phyloP scores from a whole-genome alignment of 2,797 vertebrate genomes.

The Chiroxiphia lanceolata region DNA sequence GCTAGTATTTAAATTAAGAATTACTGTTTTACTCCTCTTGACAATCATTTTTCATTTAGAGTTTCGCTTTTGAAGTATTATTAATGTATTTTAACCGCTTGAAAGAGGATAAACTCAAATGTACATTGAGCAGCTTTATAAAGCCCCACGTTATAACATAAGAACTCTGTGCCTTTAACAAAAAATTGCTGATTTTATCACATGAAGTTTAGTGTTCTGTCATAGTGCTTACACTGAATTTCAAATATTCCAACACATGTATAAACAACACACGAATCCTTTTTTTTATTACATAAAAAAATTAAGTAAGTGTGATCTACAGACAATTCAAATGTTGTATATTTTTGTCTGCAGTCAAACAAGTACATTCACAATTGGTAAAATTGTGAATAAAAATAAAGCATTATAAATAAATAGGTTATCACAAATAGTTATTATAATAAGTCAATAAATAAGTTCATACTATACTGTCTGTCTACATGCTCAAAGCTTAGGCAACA shows the following conservation, averaged over 20 bases:
- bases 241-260: neutral
- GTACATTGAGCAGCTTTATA: neutral
- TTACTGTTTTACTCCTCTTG: constrained; percentile 15
- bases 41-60: constrained; percentile 2
- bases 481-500: neutral
- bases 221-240: neutral
- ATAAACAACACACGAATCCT: neutral
- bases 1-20: constrained; percentile 37
- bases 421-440: neutral
- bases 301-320: neutral
- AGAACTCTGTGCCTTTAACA: neutral
- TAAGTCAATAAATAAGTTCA: neutral
- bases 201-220: neutral
- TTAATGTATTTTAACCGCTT: constrained; percentile 29
- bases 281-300: neutral
- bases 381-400: neutral
- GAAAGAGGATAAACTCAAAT: constrained; percentile 38
- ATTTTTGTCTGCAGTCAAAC: neutral
- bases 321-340: neutral
- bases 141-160: neutral
- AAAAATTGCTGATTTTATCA: neutral
- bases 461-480: neutral
- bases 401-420: neutral
- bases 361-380: neutral
- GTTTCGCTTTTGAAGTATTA: neutral